Conservation (phyloP, 1,140 invertebrate species). For the Drosophila pectinifera region DNA sequence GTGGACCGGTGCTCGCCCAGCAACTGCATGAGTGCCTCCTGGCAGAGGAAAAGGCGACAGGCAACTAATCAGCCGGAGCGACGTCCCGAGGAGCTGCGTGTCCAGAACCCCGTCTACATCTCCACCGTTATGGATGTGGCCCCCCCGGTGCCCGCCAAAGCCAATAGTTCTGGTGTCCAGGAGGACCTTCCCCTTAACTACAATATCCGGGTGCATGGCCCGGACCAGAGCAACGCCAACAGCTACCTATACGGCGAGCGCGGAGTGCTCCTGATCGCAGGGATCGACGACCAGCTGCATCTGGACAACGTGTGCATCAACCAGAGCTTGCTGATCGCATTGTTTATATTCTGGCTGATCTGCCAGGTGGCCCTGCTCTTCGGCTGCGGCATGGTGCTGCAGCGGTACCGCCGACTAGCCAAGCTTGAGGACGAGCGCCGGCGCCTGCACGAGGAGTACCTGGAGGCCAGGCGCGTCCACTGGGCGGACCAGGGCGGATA, state of each 20-base stretch:
- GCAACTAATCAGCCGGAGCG: constrained; percentile 20
- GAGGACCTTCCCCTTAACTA: constrained; percentile 85
- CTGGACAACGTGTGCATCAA: constrained; percentile 79
- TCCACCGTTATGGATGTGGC: constrained; percentile 73
- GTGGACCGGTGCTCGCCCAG: constrained; percentile 77
- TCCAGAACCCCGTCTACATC: constrained; percentile 76
- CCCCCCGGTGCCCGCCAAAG: not conserved
- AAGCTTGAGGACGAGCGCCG: constrained; percentile 78
- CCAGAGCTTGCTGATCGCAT: constrained; percentile 76
- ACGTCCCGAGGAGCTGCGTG: constrained; percentile 43
- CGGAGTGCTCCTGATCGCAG: constrained; percentile 85
- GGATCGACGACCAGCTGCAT: constrained; percentile 83
- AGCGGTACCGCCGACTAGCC: constrained; percentile 76
- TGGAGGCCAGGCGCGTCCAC: constrained; percentile 77
- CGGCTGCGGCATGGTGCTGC: constrained; percentile 78
- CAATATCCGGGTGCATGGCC: constrained; percentile 85
- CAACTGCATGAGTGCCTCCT: constrained; percentile 56
- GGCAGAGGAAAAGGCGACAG: constrained; percentile 51
- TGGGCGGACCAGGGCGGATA: constrained; percentile 83
- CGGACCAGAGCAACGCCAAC: constrained; percentile 79
- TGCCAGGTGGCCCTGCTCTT: constrained; percentile 78
- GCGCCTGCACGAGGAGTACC: constrained; percentile 74
- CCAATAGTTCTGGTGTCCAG: constrained; percentile 41
- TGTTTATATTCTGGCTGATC: constrained; percentile 82
- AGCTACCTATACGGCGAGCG: constrained; percentile 85